These are phyloP conservation scores for Fratercula arctica DNA, from an alignment of 2,797 vertebrate species.

Conservation along the genomic window DNA sequence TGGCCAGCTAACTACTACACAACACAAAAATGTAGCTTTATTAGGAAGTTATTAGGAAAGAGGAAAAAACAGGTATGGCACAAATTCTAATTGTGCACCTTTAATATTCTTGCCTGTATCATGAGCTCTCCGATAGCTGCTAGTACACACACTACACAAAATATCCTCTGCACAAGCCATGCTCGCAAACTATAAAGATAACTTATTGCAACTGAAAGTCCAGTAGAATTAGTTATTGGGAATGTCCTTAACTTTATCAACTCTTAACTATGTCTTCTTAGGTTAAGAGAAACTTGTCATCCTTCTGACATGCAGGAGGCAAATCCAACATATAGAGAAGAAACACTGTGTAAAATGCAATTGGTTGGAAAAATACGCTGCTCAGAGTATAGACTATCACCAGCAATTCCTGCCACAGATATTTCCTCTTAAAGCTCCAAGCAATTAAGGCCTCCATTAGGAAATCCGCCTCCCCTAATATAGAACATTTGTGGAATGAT, in stretches of 20 bases:
- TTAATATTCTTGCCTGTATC: neutral
- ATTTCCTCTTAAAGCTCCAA: neutral
- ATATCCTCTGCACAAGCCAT: neutral
- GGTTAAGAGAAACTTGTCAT: neutral
- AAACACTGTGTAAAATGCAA: neutral
- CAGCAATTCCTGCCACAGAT: neutral
- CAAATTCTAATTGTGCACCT: neutral
- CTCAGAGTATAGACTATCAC: accelerated
- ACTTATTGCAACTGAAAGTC: neutral
- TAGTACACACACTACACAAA: neutral
- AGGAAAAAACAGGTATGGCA: neutral
- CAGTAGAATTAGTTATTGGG: neutral
- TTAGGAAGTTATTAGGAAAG: neutral
- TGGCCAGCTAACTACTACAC: neutral
- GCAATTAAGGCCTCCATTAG: neutral
- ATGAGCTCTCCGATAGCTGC: neutral
- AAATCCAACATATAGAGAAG: neutral
- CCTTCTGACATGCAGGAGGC: neutral
- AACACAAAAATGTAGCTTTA: neutral
- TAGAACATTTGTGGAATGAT: neutral
- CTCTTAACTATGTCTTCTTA: neutral
- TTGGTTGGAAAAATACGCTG: neutral
- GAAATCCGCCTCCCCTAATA: constrained; percentile 6
- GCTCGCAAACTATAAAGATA: neutral
- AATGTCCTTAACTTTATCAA: neutral